Evolutionary conservation across 2,113 vertebrate genomes (phyloP), one percentile per base, ranked within the genome.

Genomic region (Antennarius striatus): DNA sequence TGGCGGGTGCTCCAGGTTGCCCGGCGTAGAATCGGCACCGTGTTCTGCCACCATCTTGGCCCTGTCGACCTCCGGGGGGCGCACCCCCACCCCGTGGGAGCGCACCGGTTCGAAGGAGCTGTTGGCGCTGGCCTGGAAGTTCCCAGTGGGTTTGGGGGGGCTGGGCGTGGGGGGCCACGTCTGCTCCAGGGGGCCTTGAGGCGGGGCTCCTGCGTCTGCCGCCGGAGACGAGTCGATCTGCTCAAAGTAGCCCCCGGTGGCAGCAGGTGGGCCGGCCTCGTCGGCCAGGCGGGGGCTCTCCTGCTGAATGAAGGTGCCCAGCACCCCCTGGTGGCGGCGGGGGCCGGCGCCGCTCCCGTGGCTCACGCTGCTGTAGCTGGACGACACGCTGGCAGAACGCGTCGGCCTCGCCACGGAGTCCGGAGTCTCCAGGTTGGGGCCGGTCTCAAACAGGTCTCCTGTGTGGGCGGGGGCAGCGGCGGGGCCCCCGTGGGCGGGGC

Each of bases 101-200:
- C 94, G 94, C 51, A 99, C 98, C 0, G 97, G 98, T 73, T 99
- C 96, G 46, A 99, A 99, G 11, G 95, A 98, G 75, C 96, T 98
- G 75, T 99, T 99, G 30, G 94, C 95, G 66, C 98, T 99, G 12
- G 97, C 94, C 78, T 98, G 97, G 75, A 99, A 99, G 3, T 94
- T 80, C 13, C 96, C 97, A 0, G 92, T 96, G 3, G 97, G 97
- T 73, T 99, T 99, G 0, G 97, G 98, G n/a, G 97, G 96, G 59
- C 96, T 98, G 0, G 96, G 97, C 13, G 96, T 96, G 11, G 92
- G 90, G 46, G 91, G 85, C 81, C 87, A 94, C 57, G 67, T 73
- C 61, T 49, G 88, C 68, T 93, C 93, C 69, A 84, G 54, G 3
- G 78, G 45, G n/a, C 81, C 72, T 1, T 80, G 73, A 22, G 22